Evolutionary conservation across 1,140 invertebrate genomes (phyloP), one percentile per base, ranked within the genome.

Genomic region (Drosophila nannoptera): DNA sequence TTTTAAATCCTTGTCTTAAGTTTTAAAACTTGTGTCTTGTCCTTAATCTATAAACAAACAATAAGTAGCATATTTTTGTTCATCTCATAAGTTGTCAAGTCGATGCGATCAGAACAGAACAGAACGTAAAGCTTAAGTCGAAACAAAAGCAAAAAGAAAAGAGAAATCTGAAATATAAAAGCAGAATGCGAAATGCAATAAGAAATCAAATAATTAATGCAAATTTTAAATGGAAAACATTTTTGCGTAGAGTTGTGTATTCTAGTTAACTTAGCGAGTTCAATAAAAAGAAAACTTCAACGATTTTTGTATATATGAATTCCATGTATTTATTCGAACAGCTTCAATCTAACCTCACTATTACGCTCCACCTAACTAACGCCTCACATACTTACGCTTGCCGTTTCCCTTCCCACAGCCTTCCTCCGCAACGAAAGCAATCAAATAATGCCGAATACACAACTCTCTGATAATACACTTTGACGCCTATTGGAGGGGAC

Each of bases 101-200:
- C 43, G n/a, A n/a, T n/a, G n/a, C n/a, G n/a, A n/a, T n/a, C n/a
- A n/a, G 63, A 66, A 65, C 63, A 65, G 63, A 65, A 65, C 33
- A 35, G 32, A 59, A 45, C 12, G 12, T 59, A 59, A 22, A 11
- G 11, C 29, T 59, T 59, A 59, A 36, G 43, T n/a, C n/a, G 9
- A 12, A 22, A 36, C 6, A 65, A 54, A n/a, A 35, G 22, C 4
- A 22, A 53, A 63, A 45, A 12, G 48, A 43, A 33, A 52, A 49
- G 7, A 14, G 31, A 29, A 53, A 11, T 7, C 32, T 8, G 31
- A 48, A 9, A 56, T 36, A 48, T 16, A n/a, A 35, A 6, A 42
- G 55, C 42, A 35, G 4, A 52, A 48, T 36, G 46, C 11, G 48
- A 64, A 43, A 14, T n/a, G 32, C 5, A 29, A 33, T 14, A 43